A percentile compares a stretch with the other conserved stretches of the same genome.
phyloP scores from a whole-genome alignment of 2,113 vertebrate species.

The Colius striatus region DNA sequence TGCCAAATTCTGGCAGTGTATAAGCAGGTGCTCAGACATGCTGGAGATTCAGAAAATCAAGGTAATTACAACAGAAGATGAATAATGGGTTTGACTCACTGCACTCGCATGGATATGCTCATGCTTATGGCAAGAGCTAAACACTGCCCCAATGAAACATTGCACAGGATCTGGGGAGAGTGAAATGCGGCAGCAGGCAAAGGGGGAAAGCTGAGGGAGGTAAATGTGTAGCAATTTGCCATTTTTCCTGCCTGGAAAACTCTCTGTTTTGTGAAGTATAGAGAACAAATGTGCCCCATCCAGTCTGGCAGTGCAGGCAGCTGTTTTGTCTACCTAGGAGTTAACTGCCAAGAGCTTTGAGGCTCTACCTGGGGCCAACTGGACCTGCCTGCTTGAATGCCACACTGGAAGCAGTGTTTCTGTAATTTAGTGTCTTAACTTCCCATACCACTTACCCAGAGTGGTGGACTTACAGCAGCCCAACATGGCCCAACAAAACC shows the following conservation, averaged over 20 bases:
- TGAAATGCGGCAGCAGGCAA: background rate
- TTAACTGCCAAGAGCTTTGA: background rate
- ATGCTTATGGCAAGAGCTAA: background rate
- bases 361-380: background rate
- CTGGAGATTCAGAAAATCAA: background rate
- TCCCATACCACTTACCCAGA: background rate
- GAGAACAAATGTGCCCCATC: background rate
- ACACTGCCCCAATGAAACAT: background rate
- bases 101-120: background rate
- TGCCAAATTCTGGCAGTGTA: background rate
- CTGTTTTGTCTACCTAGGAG: background rate
- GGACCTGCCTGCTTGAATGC: background rate
- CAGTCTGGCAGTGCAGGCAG: background rate
- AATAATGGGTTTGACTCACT: background rate
- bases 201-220: accelerated
- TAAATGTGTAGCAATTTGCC: background rate
- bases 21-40: conserved; percentile 16
- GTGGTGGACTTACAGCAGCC: background rate
- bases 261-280: background rate
- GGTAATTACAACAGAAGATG: background rate
- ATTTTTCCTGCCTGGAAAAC: background rate
- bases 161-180: background rate
- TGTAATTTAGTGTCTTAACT: background rate
- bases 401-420: background rate
- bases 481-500: background rate